Percentiles rank a stretch among this genome's conserved stretches.
These are phyloP conservation scores for Chrysolina oricalcia DNA, from an alignment of 2,888 invertebrate species.

Conservation along the genomic window DNA sequence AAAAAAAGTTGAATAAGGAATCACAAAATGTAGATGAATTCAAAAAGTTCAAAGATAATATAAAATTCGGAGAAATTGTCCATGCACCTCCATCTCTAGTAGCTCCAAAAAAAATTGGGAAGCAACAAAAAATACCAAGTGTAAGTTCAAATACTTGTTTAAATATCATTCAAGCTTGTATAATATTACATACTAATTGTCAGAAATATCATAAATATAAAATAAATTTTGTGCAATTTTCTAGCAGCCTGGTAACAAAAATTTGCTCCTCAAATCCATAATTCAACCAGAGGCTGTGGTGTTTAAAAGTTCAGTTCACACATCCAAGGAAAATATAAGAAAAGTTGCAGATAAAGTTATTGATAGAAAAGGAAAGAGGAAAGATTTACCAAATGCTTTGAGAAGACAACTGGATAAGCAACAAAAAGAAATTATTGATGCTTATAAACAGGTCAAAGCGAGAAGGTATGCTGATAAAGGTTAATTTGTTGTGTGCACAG, in stretches of 20 bases:
- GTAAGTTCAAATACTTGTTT: slow-evolving; percentile 52
- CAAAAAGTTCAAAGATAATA: slow-evolving; percentile 75
- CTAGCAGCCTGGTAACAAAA: slow-evolving; percentile 77
- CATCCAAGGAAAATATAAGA: slow-evolving; percentile 50
- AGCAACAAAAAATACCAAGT: slow-evolving; percentile 57
- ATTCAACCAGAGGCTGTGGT: slow-evolving; percentile 59
- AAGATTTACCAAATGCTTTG: slow-evolving; percentile 75
- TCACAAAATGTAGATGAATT: slow-evolving; percentile 60
- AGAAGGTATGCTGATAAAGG: slow-evolving; percentile 54
- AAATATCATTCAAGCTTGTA: too few species aligned
- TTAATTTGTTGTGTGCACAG: slow-evolving; percentile 2
- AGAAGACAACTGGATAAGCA: slow-evolving; percentile 77
- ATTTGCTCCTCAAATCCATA: slow-evolving; percentile 76
- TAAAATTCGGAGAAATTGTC: slow-evolving; percentile 84
- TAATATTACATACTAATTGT: too few species aligned
- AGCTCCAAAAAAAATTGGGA: slow-evolving; percentile 73
- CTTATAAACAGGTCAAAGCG: slow-evolving; percentile 76
- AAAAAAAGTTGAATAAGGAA: slow-evolving; percentile 61
- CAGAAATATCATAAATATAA: too few species aligned
- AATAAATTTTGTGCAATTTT: too few species aligned
- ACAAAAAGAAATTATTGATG: slow-evolving; percentile 75
- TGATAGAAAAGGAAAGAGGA: slow-evolving; percentile 76
- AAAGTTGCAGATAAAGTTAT: slow-evolving; percentile 61
- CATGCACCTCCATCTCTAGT: slow-evolving; percentile 82
- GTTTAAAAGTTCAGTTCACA: slow-evolving; percentile 14